Conservation (phyloP, 2,888 invertebrate species). For the Melitaea athalia region DNA sequence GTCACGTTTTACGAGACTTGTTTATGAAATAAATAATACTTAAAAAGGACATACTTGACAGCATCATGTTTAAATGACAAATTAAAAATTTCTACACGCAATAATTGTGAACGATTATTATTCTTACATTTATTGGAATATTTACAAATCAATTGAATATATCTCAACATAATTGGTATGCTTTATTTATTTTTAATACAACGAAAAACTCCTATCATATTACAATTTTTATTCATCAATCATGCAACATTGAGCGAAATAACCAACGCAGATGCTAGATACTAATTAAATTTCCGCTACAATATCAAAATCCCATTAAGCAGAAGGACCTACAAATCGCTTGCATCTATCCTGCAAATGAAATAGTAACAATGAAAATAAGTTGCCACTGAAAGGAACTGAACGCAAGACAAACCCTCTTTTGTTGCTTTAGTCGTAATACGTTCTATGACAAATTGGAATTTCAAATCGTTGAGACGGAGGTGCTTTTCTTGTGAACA, state of each 20-base stretch:
- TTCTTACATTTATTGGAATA: no score
- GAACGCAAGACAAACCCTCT: slow-evolving; percentile 47
- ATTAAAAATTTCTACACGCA: no score
- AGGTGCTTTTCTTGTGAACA: slow-evolving; percentile 45
- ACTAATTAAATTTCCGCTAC: slow-evolving; percentile 25
- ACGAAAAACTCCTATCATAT: slow-evolving; percentile 1
- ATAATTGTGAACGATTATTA: no score
- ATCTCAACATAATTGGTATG: not conserved
- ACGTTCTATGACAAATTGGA: slow-evolving; percentile 71
- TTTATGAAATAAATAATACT: not conserved
- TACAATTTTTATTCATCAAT: slow-evolving; percentile 10
- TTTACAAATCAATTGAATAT: no score
- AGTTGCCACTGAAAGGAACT: slow-evolving; percentile 47
- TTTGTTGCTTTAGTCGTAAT: slow-evolving; percentile 60
- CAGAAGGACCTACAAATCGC: slow-evolving; percentile 38
- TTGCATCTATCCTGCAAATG: slow-evolving; percentile 49
- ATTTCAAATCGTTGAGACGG: slow-evolving; percentile 58
- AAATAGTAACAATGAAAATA: slow-evolving; percentile 58
- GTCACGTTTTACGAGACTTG: not conserved
- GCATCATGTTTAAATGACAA: no score
- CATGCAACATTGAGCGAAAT: slow-evolving; percentile 16
- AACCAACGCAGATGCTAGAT: slow-evolving; percentile 1
- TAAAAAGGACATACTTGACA: no score
- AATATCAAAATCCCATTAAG: slow-evolving; percentile 37
- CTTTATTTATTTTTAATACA: not conserved